Base-by-base conservation (phyloP, 2,113 vertebrate species). In the Gallinago paraguaiae region DNA sequence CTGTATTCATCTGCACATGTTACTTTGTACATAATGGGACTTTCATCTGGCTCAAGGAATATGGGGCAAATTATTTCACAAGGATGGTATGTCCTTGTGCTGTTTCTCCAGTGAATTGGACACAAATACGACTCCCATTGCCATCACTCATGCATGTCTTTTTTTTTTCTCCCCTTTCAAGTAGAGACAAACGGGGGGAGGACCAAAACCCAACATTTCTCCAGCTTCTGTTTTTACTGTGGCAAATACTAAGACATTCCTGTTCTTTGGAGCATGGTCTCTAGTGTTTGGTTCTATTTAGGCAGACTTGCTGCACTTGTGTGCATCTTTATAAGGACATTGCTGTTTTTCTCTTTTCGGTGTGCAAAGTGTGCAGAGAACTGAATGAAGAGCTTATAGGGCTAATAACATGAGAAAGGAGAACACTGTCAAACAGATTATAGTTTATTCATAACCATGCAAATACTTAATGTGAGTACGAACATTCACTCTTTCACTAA, bases 31-130 rank as follows among this genome's bases (percentile, higher is more conserved):
- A 63, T 86, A 88, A 87, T 79, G 78, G 91, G 72, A 54, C 79
- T 93, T 91, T 88, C 65, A 90, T 95, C 82, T 91, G 77, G 77
- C 86, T 92, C 80, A 85, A 88, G 89, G 76, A 96, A 78, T 94
- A 48, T 51, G 65, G 80, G 92, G 64, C 77, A 86, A 94, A 86
- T 88, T 86, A 91, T 90, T 93, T 89, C 88, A 76, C 74, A 97
- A 94, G 83, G 93, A 61, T 93, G 83, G 53, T 91, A 84, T 15
- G 96, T 88, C 89, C 91, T 96, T 94, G 87, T 80, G 25, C 46
- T 48, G 1, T 91, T 94, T 95, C 89, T 86, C 65, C 30, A 65
- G 63, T 85, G 96, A 94, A 88, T 56, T 92, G 86, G 50, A 75
- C 86, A 84, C 81, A 91, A 81, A 95, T 79, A 79, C 69, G 69